Evolutionary conservation across 2,888 invertebrate genomes (phyloP).

Genomic region (Tetropium fuscum): DNA sequence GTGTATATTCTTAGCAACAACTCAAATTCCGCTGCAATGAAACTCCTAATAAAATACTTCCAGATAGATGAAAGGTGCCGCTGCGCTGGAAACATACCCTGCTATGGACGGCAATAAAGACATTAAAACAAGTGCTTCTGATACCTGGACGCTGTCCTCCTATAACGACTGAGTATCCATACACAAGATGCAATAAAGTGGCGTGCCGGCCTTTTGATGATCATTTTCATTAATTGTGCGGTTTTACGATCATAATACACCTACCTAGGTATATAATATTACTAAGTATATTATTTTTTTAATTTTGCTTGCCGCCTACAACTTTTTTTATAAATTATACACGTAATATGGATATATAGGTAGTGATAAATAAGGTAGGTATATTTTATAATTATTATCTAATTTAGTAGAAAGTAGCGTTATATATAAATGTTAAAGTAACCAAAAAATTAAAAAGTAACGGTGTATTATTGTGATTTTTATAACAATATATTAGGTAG

Average conservation of each 20-base stretch:
- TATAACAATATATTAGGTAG: no score
- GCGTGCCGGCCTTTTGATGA: constrained; percentile 29
- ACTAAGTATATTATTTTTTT: no score
- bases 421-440: no score
- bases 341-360: no score
- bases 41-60: constrained; percentile 42
- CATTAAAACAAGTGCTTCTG: constrained; percentile 64
- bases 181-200: constrained; percentile 38
- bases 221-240: constrained; percentile 29
- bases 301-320: no score
- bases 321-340: no score
- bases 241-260: constrained; percentile 10
- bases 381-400: no score
- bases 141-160: constrained; percentile 49
- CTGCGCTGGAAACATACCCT: constrained; percentile 31
- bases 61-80: constrained; percentile 42
- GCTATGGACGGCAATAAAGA: constrained; percentile 57
- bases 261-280: no score
- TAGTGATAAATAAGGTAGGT: no score
- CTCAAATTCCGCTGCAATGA: constrained; percentile 37
- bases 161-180: constrained; percentile 32
- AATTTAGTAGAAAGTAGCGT: no score
- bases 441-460: no score
- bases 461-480: no score
- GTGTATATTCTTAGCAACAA: constrained; percentile 29